Evolutionary conservation across 2,113 vertebrate genomes (phyloP), one percentile per base, ranked within the genome.

Genomic region (Holacanthus passer): DNA sequence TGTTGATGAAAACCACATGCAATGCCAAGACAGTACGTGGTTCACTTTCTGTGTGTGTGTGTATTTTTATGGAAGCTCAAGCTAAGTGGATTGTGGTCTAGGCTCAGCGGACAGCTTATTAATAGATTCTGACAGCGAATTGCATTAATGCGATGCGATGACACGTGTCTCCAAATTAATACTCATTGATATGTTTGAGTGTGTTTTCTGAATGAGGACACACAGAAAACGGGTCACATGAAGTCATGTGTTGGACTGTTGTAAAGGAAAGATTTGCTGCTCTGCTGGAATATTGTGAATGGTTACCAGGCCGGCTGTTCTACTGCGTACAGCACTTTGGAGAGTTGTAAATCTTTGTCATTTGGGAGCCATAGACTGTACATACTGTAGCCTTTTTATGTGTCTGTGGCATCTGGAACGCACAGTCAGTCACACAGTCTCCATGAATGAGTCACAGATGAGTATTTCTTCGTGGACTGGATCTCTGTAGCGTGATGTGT

Each of bases 301-400:
- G 85, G 73, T 82, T 82, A 88, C 78, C 45, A 86, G 62, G 78
- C 80, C 60, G 24, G 56, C 77, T 53, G 43, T 35, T 89, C 73
- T 52, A 79, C 79, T 75, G 73, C 70, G 72, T 69, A 73, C 65
- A 67, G 82, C 76, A 65, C 67, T 87, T 77, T 82, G 32, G 88
- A 85, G 81, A 70, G 84, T 82, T 80, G 74, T 93, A 89, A 90
- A 90, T 91, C 88, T 80, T 75, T 81, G 73, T 75, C 66, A 86
- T 79, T 88, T 71, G 76, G 79, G 86, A 85, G 52, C 53, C 74
- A 56, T 60, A 60, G 53, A 47, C 73, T 70, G 22, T 37, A 39
- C 50, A 73, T 65, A 75, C 62, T 78, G 19, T 63, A 32, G 65
- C 27, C 16, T 59, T 89, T 80, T 83, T 76, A 81, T 83, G 64